Evolutionary conservation across 2,797 vertebrate genomes (phyloP).

Genomic region (Propithecus perrieri): DNA sequence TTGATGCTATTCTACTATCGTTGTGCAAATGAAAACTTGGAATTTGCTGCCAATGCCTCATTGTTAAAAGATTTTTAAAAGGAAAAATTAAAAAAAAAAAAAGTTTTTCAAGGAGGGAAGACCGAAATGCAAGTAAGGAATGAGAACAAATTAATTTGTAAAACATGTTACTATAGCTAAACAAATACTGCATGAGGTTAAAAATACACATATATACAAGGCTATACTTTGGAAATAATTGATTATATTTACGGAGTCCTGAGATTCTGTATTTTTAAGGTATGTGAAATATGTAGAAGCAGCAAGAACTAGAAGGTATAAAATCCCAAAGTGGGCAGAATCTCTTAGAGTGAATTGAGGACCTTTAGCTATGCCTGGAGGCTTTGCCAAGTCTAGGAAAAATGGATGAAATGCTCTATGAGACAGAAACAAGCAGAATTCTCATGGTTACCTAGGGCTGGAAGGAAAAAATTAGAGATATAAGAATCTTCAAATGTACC

Average conservation of each 20-base stretch:
- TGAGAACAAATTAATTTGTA: background rate
- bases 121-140: background rate
- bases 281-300: background rate
- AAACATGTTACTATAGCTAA: background rate
- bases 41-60: background rate
- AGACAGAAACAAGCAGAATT: background rate
- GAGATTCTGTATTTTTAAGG: background rate
- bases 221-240: background rate
- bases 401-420: background rate
- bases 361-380: background rate
- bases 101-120: background rate
- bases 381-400: no score
- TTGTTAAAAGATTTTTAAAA: background rate
- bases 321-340: background rate
- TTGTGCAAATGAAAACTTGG: background rate
- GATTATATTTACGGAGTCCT: background rate
- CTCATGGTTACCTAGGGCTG: background rate
- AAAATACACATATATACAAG: background rate
- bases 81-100: background rate
- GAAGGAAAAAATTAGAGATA: background rate
- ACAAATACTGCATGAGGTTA: background rate
- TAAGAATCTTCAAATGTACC: background rate
- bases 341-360: background rate
- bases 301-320: background rate
- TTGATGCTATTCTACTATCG: background rate